A percentile compares a stretch with the other conserved stretches of the same genome.
phyloP scores from a whole-genome alignment of 2,113 vertebrate genomes.

The Epinephelus cyanopodus region DNA sequence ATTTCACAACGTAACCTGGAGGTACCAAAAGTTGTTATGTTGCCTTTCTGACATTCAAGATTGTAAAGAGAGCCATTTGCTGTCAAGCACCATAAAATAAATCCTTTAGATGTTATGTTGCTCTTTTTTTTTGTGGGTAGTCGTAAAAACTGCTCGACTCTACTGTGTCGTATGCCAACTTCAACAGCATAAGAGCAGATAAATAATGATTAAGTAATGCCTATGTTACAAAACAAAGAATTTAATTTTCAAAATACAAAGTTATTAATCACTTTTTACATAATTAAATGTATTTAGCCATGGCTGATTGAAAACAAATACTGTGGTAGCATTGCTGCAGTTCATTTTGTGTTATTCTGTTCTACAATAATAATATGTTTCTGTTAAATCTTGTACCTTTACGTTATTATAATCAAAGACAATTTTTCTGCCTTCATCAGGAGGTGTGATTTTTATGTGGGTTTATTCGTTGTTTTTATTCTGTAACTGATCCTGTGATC shows the following conservation, averaged over 20 bases:
- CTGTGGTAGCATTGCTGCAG: not conserved
- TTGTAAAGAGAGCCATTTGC: not conserved
- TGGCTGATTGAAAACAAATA: not conserved
- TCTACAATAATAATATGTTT: not conserved
- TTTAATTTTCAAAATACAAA: no score
- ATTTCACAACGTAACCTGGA: constrained; percentile 3
- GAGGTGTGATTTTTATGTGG: not conserved
- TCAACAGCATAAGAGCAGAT: not conserved
- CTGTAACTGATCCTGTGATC: not conserved
- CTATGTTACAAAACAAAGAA: not conserved
- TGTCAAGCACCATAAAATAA: not conserved
- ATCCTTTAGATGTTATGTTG: not conserved
- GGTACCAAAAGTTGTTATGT: constrained; percentile 10
- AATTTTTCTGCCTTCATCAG: not conserved
- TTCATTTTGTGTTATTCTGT: not conserved
- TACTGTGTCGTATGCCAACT: not conserved
- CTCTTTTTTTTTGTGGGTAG: not conserved
- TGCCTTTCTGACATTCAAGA: not conserved
- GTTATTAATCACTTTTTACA: not conserved
- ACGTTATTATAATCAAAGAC: not conserved
- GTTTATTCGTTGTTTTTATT: not conserved
- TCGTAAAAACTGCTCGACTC: not conserved
- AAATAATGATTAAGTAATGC: not conserved
- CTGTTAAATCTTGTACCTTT: not conserved
- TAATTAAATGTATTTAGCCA: not conserved